Evolutionary conservation across 64 coral and sea anemone species (phyloP).

Genomic region (Dendronephthya gigantea): DNA sequence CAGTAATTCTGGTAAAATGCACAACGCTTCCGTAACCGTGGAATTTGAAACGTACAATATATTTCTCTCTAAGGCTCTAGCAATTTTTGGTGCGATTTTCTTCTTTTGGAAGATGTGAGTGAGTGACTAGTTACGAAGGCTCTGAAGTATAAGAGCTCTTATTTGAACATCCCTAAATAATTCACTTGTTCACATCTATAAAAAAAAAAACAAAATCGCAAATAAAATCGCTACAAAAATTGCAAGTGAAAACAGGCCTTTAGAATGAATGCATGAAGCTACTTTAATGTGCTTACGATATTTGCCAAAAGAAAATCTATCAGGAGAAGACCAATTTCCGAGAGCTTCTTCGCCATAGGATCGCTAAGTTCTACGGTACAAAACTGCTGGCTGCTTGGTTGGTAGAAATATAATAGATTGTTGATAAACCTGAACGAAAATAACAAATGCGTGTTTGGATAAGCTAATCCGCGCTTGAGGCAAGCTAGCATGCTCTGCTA

Average conservation of each 20-base stretch:
- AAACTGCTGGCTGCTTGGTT: conserved; percentile 66
- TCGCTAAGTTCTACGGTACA: conserved; percentile 61
- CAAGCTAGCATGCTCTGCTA: not conserved
- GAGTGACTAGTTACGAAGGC: not conserved
- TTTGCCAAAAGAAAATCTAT: conserved; percentile 65
- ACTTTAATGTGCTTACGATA: conserved; percentile 23
- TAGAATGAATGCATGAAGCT: too few species aligned
- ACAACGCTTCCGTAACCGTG: too few species aligned
- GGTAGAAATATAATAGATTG: conserved; percentile 83
- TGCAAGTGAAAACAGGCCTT: too few species aligned
- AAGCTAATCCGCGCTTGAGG: not conserved
- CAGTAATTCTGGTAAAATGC: too few species aligned
- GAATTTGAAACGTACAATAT: too few species aligned
- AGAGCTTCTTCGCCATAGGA: conserved; percentile 54
- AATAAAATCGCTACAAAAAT: too few species aligned
- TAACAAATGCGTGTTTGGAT: not conserved
- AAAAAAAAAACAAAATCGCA: not conserved
- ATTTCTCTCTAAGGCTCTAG: too few species aligned
- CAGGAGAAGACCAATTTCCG: conserved; percentile 59
- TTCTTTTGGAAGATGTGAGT: too few species aligned
- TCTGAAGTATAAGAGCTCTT: not conserved
- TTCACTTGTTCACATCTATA: not conserved
- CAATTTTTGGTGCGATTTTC: not conserved
- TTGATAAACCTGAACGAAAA: conserved; percentile 56
- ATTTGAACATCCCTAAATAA: conserved; percentile 7